A percentile compares a stretch with the other conserved stretches of the same genome.
Evolutionary conservation across 2,797 vertebrate species (phyloP).

Genomic region (Hyperoplus immaculatus): DNA sequence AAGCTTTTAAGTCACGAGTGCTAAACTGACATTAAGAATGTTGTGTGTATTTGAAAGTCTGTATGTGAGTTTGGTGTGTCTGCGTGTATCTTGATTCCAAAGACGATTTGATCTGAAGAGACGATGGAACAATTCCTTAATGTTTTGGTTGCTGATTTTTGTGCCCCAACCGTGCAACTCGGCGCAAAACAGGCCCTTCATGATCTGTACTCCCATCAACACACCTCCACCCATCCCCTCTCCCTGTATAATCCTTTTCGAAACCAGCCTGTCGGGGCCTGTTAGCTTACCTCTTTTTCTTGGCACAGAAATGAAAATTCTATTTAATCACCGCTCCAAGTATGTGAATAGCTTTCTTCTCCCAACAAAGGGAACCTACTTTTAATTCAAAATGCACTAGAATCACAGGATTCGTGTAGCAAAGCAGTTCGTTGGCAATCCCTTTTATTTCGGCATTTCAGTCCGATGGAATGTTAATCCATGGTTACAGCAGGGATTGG

Average conservation of each 20-base stretch:
- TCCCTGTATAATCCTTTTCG: not conserved
- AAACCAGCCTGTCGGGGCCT: conserved; percentile 53
- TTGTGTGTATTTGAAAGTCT: not conserved
- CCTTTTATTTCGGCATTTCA: conserved; percentile 13
- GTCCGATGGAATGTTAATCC: conserved; percentile 55
- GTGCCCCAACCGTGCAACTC: not conserved
- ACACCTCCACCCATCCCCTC: not conserved
- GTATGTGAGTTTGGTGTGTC: not conserved
- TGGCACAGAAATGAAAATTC: conserved; percentile 26
- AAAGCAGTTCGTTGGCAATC: not conserved
- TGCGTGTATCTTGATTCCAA: not conserved
- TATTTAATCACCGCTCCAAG: conserved; percentile 17
- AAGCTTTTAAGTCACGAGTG: not conserved
- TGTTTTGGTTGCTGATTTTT: conserved; percentile 42
- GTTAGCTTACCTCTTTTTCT: conserved; percentile 43
- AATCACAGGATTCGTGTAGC: not conserved
- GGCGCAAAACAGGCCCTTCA: conserved; percentile 1
- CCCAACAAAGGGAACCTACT: not conserved
- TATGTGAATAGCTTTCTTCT: conserved; percentile 3
- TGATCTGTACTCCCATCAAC: not conserved
- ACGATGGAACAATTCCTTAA: conserved; percentile 43
- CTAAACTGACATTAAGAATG: not conserved
- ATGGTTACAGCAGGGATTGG: conserved; percentile 39
- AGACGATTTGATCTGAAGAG: not conserved
- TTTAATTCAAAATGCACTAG: not conserved